phyloP scores from a whole-genome alignment of 1,140 invertebrate species.

The Pseudomyrmex dendroicus region DNA sequence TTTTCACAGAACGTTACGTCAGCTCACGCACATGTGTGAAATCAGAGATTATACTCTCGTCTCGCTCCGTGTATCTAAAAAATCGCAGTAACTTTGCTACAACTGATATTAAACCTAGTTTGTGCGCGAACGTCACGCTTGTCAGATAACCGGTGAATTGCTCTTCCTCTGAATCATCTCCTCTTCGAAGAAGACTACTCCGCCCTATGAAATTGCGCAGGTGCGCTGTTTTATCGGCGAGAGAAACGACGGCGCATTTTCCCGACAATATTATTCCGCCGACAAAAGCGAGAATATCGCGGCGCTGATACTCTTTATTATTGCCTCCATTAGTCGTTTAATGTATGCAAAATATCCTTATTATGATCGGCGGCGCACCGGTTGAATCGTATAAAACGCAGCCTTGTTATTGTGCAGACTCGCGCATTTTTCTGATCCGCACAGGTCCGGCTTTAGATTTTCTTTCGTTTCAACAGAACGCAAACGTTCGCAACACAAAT shows the following conservation, averaged over 20 bases:
- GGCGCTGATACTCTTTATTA: constrained; percentile 67
- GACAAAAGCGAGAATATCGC: constrained; percentile 69
- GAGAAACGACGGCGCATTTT: constrained; percentile 36
- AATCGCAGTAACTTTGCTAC: constrained; percentile 28
- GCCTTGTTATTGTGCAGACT: constrained; percentile 54
- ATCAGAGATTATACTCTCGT: neutral
- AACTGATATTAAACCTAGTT: constrained; percentile 47
- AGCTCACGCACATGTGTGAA: no score
- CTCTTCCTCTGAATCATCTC: constrained; percentile 18
- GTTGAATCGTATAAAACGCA: constrained; percentile 67
- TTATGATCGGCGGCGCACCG: constrained; percentile 71
- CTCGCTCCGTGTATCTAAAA: constrained; percentile 4
- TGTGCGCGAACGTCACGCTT: constrained; percentile 58
- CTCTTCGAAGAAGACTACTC: constrained; percentile 32
- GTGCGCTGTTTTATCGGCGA: constrained; percentile 43
- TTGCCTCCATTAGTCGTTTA: constrained; percentile 81
- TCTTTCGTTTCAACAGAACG: neutral
- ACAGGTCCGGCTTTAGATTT: neutral
- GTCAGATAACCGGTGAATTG: constrained; percentile 39
- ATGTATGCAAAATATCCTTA: constrained; percentile 84
- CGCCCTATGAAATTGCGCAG: constrained; percentile 43
- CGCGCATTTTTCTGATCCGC: neutral
- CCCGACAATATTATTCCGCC: constrained; percentile 57
- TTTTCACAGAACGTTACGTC: neutral
- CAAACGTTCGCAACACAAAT: neutral